Base-by-base conservation (phyloP, 2,113 vertebrate species). In the Shinisaurus crocodilurus region DNA sequence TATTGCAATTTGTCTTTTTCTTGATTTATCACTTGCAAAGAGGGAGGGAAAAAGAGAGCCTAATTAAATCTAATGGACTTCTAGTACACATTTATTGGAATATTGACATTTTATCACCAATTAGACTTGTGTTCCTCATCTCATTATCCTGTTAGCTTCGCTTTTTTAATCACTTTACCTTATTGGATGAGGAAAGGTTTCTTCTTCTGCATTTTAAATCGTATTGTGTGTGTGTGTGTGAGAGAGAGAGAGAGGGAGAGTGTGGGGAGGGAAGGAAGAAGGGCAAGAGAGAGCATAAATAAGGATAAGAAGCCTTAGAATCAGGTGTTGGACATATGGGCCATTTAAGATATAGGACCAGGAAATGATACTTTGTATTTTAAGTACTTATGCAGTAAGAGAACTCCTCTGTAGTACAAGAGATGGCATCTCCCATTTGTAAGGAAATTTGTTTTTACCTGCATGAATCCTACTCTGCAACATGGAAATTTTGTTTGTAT, bases 51-150 rank as follows among this genome's bases (percentile, higher is more conserved):
- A 95, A 93, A 92, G 93, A 91, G 89, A 90, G 63, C 82, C 88
- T 95, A 96, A 96, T 97, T 95, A 97, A 95, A 88, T 95, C 87
- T 92, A 94, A 95, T 95, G 92, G 91, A 92, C 91, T 95, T 60
- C 79, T 91, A 87, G 92, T 85, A 50, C 95, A 88, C 15, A 54
- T 90, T 93, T 96, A 95, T 93, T 92, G 92, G 88, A 91, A 94
- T 96, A 97, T 94, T 96, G 96, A 96, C 79, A 94, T 95, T 96
- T 96, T 93, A 96, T 94, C 90, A 95, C 89, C 87, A 94, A 93
- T 95, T 96, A 96, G 80, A 89, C 87, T n/a, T 90, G 72, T 40
- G 86, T 91, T 91, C 75, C 75, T 96, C 93, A 95, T 95, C 82
- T 89, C 86, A 92, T 89, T 96, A 89, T 90, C 85, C 67, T 94